Evolutionary conservation across 2,113 vertebrate species (phyloP), one percentile per base, ranked within the genome.

Genomic region (Ctenomys sociabilis): DNA sequence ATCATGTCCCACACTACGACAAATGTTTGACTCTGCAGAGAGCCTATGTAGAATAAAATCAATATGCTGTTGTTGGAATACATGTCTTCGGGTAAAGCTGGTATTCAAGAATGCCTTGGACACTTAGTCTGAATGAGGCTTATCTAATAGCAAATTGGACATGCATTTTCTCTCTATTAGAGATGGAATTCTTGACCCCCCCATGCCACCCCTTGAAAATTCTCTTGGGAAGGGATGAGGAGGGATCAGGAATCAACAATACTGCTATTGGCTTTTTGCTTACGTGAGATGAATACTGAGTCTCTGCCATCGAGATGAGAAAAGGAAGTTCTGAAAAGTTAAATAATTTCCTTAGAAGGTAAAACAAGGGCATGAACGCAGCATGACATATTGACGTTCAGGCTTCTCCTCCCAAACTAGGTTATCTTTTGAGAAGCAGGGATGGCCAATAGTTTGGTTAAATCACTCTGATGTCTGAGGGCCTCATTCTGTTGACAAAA

Each of bases 121-220:
- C 95, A 87, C 77, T 96, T 93, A 72, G 88, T 96, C 91, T 83
- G 95, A 97, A 90, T 90, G 88, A 97, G 70, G 95, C 96, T 96
- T 95, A 97, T 96, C 97, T 96, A 97, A 97, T 93, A 97, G 92
- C 81, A 93, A 97, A 97, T 97, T 97, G 92, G 97, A 73, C 96
- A 95, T 96, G 97, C 97, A 97, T 97, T 97, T 98, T 96, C 94
- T 96, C 19, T 90, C 88, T 82, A 87, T 97, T 97, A 97, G 96
- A 94, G 81, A 95, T 59, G 49, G 54, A 96, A 92, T 92, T 96
- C 37, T 95, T 95, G 84, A 90, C 86, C 70, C 59, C 43, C 8
- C 5, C 24, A 3, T 43, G 10, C 13, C 43, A 88, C 30, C 70
- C 13, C 52, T 92, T 37, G 93, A 64, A 90, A 73, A 59, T 85